Conservation (phyloP, 2,888 invertebrate species). For the Xestia ashworthii region DNA sequence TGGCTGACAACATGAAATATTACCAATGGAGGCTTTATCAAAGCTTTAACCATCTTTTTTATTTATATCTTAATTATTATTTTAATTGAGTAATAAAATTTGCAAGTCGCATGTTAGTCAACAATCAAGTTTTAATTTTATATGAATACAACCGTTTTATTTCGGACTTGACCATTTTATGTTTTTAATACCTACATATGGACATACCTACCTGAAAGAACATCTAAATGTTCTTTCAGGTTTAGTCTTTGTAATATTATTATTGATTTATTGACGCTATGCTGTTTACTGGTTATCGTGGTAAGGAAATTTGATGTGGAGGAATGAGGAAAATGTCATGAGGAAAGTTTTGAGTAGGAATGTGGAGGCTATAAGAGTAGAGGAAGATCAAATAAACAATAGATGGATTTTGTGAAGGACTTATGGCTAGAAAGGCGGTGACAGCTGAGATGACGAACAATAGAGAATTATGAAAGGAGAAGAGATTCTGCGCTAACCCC, state of each 20-base stretch:
- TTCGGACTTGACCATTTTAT: not conserved
- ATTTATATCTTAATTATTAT: conserved; percentile 31
- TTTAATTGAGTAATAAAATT: conserved; percentile 47
- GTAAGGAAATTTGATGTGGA: too few species aligned
- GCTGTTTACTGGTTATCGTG: not conserved
- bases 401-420: too few species aligned
- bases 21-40: conserved; percentile 32
- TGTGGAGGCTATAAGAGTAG: too few species aligned
- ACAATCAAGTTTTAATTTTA: conserved; percentile 17
- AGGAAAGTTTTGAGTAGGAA: too few species aligned
- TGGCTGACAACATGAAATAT: conserved; percentile 20
- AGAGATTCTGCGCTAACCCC: too few species aligned
- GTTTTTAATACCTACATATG: not conserved
- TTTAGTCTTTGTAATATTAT: not conserved
- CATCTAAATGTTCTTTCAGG: not conserved
- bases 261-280: not conserved
- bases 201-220: not conserved
- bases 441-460: too few species aligned
- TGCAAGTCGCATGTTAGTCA: conserved; percentile 1
- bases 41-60: conserved; percentile 25
- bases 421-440: too few species aligned
- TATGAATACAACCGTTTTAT: not conserved
- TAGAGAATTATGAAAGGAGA: too few species aligned
- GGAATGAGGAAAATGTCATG: too few species aligned
- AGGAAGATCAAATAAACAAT: too few species aligned